A percentile compares a stretch with the other conserved stretches of the same genome.
Conservation (phyloP, 2,888 invertebrate species). For the Atherix ibis region DNA sequence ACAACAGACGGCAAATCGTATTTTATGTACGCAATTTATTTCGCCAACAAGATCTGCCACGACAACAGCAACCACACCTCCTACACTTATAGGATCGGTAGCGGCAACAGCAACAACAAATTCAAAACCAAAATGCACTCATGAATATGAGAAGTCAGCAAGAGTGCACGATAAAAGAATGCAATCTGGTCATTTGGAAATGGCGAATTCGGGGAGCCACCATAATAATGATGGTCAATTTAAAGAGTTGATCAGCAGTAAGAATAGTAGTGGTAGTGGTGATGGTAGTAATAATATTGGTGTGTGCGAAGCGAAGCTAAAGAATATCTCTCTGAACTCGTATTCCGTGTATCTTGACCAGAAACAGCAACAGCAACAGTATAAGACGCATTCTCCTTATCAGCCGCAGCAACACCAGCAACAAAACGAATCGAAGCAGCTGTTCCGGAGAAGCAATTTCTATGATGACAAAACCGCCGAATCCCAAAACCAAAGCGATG, state of each 20-base stretch:
- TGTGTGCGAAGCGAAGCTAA: too few species aligned
- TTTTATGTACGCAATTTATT: conserved; percentile 1
- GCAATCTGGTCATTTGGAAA: too few species aligned
- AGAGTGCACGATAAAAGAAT: not conserved
- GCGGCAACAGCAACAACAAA: not conserved
- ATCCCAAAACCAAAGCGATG: too few species aligned
- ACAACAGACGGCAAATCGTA: conserved; percentile 6
- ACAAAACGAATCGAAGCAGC: not conserved
- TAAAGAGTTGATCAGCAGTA: too few species aligned
- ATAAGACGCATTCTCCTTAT: too few species aligned
- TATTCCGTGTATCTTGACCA: too few species aligned
- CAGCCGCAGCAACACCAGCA: too few species aligned
- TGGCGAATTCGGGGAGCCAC: too few species aligned
- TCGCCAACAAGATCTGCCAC: conserved; percentile 8
- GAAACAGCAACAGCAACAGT: not conserved
- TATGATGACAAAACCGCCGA: not conserved
- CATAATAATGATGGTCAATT: too few species aligned
- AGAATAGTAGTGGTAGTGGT: too few species aligned
- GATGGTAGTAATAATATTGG: too few species aligned
- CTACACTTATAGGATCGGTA: conserved; percentile 11
- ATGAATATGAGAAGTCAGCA: not conserved
- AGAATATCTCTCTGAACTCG: too few species aligned
- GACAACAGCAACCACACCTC: conserved; percentile 12
- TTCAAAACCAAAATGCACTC: conserved; percentile 7
- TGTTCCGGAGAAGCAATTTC: not conserved